A percentile compares a stretch with the other conserved stretches of the same genome.
These are phyloP conservation scores for Lasiurus cinereus DNA, from an alignment of 2,113 vertebrate species.

Conservation along the genomic window DNA sequence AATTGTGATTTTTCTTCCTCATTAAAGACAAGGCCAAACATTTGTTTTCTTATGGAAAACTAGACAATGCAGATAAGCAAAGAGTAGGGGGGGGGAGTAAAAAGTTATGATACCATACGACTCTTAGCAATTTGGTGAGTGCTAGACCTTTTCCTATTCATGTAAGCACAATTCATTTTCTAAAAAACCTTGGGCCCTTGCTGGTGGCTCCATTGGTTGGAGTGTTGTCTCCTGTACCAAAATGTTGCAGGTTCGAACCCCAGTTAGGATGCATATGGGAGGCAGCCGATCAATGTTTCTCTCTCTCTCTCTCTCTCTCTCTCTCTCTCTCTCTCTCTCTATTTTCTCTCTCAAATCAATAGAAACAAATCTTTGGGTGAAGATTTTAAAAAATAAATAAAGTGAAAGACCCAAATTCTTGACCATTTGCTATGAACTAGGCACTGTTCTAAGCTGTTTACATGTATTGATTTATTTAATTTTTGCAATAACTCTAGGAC, in stretches of 20 bases:
- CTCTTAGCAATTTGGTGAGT: not conserved
- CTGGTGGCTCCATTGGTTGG: not conserved
- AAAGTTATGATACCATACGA: not conserved
- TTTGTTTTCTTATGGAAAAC: slow-evolving; percentile 41
- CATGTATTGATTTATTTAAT: not conserved
- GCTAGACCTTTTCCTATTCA: not conserved
- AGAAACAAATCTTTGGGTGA: not conserved
- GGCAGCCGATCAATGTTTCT: not conserved
- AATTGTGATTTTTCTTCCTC: slow-evolving; percentile 32
- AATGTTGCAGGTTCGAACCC: not conserved
- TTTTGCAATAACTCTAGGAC: not conserved
- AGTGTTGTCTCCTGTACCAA: not conserved
- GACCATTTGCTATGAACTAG: not conserved
- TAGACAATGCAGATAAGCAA: not conserved
- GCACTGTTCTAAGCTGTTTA: not conserved
- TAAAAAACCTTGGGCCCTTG: slow-evolving; percentile 1
- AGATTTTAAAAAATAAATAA: not conserved
- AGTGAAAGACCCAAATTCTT: not conserved
- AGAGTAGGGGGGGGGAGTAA: not conserved
- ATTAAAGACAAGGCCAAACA: not conserved
- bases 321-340: not conserved
- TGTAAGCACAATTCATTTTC: slow-evolving; percentile 1
- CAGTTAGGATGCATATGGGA: not conserved
- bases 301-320: not conserved
- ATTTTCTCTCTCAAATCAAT: not conserved